Base-by-base conservation (phyloP, 1,140 invertebrate species). In the Lordiphosa collinella region DNA sequence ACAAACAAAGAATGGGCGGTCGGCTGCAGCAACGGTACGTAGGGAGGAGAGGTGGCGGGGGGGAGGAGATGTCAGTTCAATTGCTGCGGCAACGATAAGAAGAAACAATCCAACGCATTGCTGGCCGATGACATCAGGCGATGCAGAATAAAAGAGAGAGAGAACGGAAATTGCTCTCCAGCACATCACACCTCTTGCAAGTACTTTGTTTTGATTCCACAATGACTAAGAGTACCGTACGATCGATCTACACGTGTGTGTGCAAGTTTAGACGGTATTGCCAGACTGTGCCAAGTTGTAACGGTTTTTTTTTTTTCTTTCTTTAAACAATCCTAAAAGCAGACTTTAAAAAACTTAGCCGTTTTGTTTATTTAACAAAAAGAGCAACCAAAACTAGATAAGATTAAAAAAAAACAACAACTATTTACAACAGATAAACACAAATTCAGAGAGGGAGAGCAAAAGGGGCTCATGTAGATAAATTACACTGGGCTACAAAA, bases 101-200 rank as follows among this genome's bases (percentile, higher is more conserved):
- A 48, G 29, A 58, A 44, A 32, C 62, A 46, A 58, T 51, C 40
- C 63, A 50, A 67, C 40, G 58, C 74, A 79, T 79, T 80, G 38
- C 44, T 69, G 38, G 70, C 52, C 70, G 75, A 80, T 79, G 75
- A 79, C 75, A 79, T 79, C 75, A 79, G 75, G 40, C 46, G 68
- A 55, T 78, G 75, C 70, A 38, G 32, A 49, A 9, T 32, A 10
- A 44, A 31, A 32, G 34, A 22, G 14, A 46, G 32, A 12, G 18
- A 16, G 34, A 12, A 43, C 40, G 40, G 40, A 43, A 43, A 43
- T 11, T 31, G 41, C 41, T 44, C 29, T 8, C 11, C 16, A 35
- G 14, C n/a, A 10, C 16, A 34, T 49, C 40, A 41, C 16, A 7
- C 7, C 25, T 29, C 7, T 29, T 29, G 25, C 6, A 8, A 29